A percentile compares a stretch with the other conserved stretches of the same genome.
Conservation (phyloP, 1,140 invertebrate species). For the Chrysoperla carnea region DNA sequence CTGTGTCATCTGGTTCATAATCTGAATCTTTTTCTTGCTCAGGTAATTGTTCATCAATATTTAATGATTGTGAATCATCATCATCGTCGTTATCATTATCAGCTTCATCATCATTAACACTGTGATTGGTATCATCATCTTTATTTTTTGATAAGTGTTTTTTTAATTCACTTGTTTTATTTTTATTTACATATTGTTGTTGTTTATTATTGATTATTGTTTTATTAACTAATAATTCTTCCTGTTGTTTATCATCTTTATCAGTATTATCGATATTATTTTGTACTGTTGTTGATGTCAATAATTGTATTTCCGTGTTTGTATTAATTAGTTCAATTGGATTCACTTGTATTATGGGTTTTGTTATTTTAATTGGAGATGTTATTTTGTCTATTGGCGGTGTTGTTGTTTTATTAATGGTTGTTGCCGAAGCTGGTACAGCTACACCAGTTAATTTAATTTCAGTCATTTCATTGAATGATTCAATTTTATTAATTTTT, state of each 20-base stretch:
- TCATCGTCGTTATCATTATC: neutral
- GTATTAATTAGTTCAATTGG: slow-evolving; percentile 3
- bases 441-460: slow-evolving; percentile 8
- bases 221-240: neutral
- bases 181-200: neutral
- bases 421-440: neutral
- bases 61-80: neutral
- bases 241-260: slow-evolving; percentile 1
- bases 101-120: neutral
- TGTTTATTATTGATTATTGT: neutral
- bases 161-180: neutral
- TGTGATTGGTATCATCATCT: neutral
- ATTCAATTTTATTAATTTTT: slow-evolving; percentile 12
- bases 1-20: neutral
- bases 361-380: slow-evolving; percentile 3
- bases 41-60: neutral
- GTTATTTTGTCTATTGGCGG: neutral
- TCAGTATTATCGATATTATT: slow-evolving; percentile 9
- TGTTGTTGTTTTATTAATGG: neutral
- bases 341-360: slow-evolving; percentile 10
- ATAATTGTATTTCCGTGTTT: slow-evolving; percentile 2
- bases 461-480: slow-evolving; percentile 11
- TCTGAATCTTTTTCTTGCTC: neutral
- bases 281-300: slow-evolving; percentile 8
- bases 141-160: neutral